A percentile compares a stretch with the other conserved stretches of the same genome.
Evolutionary conservation across 30 jellyfish, hydroid and myxozoan species (phyloP).

Genomic region (Nemopilema nomurai): DNA sequence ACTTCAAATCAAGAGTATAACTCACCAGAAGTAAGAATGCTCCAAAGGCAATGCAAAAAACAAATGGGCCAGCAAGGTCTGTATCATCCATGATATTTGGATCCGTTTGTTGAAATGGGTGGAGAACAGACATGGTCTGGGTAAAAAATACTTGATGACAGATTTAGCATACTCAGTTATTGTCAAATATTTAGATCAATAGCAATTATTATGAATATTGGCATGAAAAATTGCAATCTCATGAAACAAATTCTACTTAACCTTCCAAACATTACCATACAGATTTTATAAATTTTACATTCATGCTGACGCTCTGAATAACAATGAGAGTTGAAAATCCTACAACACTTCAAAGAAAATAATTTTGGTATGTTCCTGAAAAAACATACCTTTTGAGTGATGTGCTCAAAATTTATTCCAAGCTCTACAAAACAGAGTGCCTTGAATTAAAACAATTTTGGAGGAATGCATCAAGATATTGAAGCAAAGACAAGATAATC

Average conservation of each 20-base stretch:
- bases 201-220: too few species aligned
- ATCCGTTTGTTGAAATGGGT: slow-evolving; percentile 90
- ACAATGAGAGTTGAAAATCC: too few species aligned
- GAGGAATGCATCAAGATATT: too few species aligned
- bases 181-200: background rate
- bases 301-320: too few species aligned
- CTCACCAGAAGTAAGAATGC: slow-evolving; percentile 88
- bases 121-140: slow-evolving; percentile 91
- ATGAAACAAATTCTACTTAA: too few species aligned
- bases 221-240: too few species aligned
- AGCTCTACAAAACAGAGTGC: slow-evolving; percentile 63
- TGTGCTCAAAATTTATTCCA: slow-evolving; percentile 90
- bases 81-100: slow-evolving; percentile 97
- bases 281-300: too few species aligned
- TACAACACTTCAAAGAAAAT: background rate
- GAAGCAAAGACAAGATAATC: too few species aligned
- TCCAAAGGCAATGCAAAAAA: slow-evolving; percentile 94
- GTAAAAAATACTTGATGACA: background rate
- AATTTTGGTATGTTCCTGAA: background rate
- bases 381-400: slow-evolving; percentile 65
- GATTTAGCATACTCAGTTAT: background rate
- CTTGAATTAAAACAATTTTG: background rate
- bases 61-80: slow-evolving; percentile 99
- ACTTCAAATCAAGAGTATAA: background rate
- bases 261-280: background rate